Conservation (phyloP, 1,140 invertebrate genomes). For the Wiebesia pumilae region DNA sequence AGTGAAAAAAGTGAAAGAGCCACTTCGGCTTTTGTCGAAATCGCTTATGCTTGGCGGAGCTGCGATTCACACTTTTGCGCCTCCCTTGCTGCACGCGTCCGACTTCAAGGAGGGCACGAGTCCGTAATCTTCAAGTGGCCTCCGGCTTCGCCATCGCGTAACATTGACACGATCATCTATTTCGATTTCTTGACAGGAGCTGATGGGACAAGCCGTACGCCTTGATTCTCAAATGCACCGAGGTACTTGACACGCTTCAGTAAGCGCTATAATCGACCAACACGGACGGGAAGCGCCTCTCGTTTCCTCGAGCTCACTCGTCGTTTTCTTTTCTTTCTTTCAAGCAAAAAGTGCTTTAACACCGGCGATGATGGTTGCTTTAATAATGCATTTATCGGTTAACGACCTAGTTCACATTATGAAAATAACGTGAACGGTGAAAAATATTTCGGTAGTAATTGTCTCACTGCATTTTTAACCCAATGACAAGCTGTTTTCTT, state of each 20-base stretch:
- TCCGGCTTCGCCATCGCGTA: no score
- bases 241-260: background rate
- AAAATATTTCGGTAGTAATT: background rate
- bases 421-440: background rate
- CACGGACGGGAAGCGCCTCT: background rate
- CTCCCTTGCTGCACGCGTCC: no score
- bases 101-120: background rate
- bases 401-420: constrained; percentile 2
- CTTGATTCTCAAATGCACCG: background rate
- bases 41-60: background rate
- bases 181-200: no score
- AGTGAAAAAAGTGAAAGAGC: background rate
- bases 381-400: constrained; percentile 31
- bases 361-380: constrained; percentile 3
- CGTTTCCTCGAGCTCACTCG: background rate
- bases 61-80: background rate
- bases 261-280: constrained; percentile 8
- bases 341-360: background rate
- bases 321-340: background rate
- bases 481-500: background rate
- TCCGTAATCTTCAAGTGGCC: background rate
- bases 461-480: no score
- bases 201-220: no score
- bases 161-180: no score
- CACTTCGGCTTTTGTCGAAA: background rate